Conservation (phyloP, 2,113 vertebrate species). For the Sorex araneus region DNA sequence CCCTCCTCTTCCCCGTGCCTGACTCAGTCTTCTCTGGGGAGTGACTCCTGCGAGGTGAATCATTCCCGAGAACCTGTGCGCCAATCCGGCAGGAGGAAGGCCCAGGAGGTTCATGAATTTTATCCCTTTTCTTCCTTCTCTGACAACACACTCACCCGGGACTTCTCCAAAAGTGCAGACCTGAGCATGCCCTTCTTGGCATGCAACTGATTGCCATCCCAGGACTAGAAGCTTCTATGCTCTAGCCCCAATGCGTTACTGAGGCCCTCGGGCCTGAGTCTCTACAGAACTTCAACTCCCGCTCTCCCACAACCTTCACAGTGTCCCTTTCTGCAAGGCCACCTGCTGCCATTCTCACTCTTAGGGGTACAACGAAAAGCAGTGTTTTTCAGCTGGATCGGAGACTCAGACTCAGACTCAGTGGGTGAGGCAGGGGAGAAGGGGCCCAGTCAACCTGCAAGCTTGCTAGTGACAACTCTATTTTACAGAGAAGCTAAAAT, state of each 20-base stretch:
- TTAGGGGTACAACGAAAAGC: constrained; percentile 8
- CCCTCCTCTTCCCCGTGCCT: background rate
- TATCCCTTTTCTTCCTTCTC: constrained; percentile 21
- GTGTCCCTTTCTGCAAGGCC: background rate
- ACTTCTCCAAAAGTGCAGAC: too few relatives aligned
- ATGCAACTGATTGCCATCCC: background rate
- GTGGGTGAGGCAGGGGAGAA: too few relatives aligned
- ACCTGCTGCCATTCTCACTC: background rate
- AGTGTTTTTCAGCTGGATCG: background rate
- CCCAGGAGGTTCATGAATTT: background rate
- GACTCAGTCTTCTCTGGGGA: background rate
- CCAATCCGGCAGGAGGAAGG: background rate
- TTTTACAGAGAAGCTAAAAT: constrained; percentile 63
- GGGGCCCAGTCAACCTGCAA: too few relatives aligned
- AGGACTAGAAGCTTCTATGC: background rate
- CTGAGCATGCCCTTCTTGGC: constrained; percentile 13
- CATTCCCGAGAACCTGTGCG: constrained; percentile 20
- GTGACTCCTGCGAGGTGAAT: background rate
- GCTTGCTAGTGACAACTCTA: too few relatives aligned
- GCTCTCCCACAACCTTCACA: background rate
- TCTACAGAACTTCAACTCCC: background rate
- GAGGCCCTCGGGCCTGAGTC: constrained; percentile 44
- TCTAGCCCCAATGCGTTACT: background rate
- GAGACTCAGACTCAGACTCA: constrained; percentile 26
- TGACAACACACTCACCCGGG: background rate